phyloP scores from a whole-genome alignment of 1,140 invertebrate genomes.

The Drosophila guanche region DNA sequence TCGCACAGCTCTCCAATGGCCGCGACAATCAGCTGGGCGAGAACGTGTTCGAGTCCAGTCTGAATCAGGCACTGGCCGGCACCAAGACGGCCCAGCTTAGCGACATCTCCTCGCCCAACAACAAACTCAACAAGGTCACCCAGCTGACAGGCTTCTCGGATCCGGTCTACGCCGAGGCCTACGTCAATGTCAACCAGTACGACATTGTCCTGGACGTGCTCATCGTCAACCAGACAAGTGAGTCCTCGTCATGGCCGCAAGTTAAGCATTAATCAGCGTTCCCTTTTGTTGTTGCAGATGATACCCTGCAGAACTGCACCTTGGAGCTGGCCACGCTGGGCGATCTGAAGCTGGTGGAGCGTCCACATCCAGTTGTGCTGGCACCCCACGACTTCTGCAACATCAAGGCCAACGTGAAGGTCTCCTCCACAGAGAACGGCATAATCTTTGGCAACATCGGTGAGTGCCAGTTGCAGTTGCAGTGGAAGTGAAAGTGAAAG shows the following conservation, averaged over 20 bases:
- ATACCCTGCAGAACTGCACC: slow-evolving; percentile 99
- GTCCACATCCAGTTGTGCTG: slow-evolving; percentile 96
- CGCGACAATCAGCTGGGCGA: slow-evolving; percentile 90
- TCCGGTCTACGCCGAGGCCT: slow-evolving; percentile 99
- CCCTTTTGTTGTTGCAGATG: slow-evolving; percentile 83
- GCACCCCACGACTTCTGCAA: slow-evolving; percentile 98
- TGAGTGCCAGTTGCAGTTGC: slow-evolving; percentile 73
- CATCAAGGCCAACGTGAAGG: slow-evolving; percentile 98
- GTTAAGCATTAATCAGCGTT: not conserved
- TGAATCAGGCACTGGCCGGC: slow-evolving; percentile 95
- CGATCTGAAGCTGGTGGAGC: slow-evolving; percentile 98
- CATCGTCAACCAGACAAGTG: slow-evolving; percentile 98
- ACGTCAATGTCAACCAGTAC: slow-evolving; percentile 99
- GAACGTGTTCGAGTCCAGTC: slow-evolving; percentile 97
- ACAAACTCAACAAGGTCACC: slow-evolving; percentile 94
- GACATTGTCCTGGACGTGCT: slow-evolving; percentile 98
- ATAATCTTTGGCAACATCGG: slow-evolving; percentile 99
- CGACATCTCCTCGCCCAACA: slow-evolving; percentile 85
- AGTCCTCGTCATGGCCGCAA: slow-evolving; percentile 8
- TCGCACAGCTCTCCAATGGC: slow-evolving; percentile 91
- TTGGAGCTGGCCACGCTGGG: slow-evolving; percentile 98
- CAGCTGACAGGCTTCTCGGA: slow-evolving; percentile 99
- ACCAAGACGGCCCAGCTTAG: slow-evolving; percentile 83
- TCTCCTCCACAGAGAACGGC: slow-evolving; percentile 98
- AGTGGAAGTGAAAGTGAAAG: not conserved